Evolutionary conservation across 1,140 invertebrate genomes (phyloP).

Genomic region (Lasioglossum baleicum): DNA sequence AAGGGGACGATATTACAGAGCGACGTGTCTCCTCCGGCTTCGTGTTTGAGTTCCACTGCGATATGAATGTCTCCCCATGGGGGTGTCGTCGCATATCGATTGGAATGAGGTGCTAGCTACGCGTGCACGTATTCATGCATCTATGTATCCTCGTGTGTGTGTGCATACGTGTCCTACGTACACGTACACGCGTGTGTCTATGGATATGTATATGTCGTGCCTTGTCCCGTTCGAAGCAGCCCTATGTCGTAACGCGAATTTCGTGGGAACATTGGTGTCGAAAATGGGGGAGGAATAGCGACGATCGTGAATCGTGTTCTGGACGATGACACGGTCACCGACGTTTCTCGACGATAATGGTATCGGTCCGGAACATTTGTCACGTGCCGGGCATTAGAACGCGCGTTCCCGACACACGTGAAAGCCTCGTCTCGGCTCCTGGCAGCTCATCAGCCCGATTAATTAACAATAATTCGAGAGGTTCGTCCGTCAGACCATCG

Average conservation of each 20-base stretch:
- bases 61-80: conserved; percentile 63
- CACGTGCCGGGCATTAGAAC: conserved; percentile 25
- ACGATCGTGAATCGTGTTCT: conserved; percentile 28
- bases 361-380: conserved; percentile 49
- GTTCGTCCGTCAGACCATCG: no score
- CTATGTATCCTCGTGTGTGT: neutral
- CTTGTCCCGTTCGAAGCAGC: conserved; percentile 32
- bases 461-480: neutral
- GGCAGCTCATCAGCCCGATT: neutral
- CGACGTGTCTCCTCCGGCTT: conserved; percentile 39
- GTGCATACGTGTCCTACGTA: no score
- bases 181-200: no score
- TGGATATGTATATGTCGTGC: neutral
- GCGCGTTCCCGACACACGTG: conserved; percentile 3
- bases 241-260: conserved; percentile 43
- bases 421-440: neutral
- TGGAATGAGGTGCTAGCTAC: conserved; percentile 48
- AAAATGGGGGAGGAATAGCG: conserved; percentile 3
- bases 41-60: conserved; percentile 64
- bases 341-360: conserved; percentile 41
- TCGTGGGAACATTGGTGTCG: conserved; percentile 50
- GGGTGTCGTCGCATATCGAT: conserved; percentile 65
- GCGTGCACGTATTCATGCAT: conserved; percentile 3
- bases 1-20: conserved; percentile 53
- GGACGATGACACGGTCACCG: conserved; percentile 35